phyloP scores from a whole-genome alignment of 2,888 invertebrate genomes.

The Synanthedon myopaeformis region DNA sequence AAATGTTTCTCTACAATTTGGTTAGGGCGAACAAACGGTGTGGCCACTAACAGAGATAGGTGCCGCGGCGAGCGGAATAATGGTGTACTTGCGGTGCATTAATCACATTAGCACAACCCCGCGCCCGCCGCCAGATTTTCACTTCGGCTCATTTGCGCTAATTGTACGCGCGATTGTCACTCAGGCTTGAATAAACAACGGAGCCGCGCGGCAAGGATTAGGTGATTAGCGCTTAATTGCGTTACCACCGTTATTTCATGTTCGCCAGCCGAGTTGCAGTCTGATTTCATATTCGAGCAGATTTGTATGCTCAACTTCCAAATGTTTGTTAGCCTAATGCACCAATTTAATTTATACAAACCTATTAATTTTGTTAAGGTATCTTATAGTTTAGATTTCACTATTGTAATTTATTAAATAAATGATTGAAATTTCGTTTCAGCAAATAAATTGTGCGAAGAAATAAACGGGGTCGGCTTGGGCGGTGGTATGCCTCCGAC shows the following conservation, averaged over 20 bases:
- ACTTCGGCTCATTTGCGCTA: constrained; percentile 70
- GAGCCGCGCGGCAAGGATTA: constrained; percentile 65
- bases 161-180: constrained; percentile 70
- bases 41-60: constrained; percentile 2
- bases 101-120: constrained; percentile 52
- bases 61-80: constrained; percentile 31
- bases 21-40: not conserved
- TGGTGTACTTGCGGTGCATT: constrained; percentile 54
- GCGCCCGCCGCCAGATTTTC: constrained; percentile 59
- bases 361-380: not conserved
- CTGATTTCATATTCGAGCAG: constrained; percentile 57
- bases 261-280: constrained; percentile 52
- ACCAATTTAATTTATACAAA: not conserved
- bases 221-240: constrained; percentile 68
- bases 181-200: constrained; percentile 70
- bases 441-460: constrained; percentile 61
- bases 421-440: constrained; percentile 18
- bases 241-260: constrained; percentile 67
- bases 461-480: constrained; percentile 51
- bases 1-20: too few species aligned
- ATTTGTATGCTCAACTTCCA: constrained; percentile 43
- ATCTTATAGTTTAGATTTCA: not conserved
- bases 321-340: not conserved
- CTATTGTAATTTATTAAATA: not conserved
- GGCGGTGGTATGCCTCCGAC: constrained; percentile 42